These are phyloP conservation scores for Poliocrania exsul DNA, from an alignment of 2,797 vertebrate species.

Conservation along the genomic window DNA sequence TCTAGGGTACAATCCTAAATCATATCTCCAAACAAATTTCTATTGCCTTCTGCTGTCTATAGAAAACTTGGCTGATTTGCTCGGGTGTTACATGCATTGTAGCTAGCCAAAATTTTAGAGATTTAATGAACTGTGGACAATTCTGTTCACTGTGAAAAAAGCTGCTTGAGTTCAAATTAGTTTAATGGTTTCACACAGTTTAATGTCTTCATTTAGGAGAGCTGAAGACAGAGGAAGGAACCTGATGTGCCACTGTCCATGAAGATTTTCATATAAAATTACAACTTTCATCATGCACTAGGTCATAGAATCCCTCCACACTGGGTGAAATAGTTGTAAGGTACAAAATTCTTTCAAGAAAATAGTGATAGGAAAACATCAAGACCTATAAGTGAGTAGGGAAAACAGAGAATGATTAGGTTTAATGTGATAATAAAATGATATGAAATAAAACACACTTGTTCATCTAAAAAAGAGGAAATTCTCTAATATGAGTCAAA, in stretches of 20 bases:
- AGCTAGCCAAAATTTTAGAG: neutral
- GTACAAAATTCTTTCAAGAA: neutral
- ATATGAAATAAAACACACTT: neutral
- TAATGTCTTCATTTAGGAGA: neutral
- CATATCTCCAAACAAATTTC: neutral
- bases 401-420: neutral
- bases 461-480: neutral
- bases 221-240: neutral
- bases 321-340: neutral
- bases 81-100: neutral
- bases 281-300: neutral
- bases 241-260: neutral
- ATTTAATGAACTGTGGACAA: neutral
- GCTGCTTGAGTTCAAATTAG: neutral
- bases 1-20: neutral
- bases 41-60: neutral
- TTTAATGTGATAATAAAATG: neutral
- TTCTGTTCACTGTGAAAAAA: neutral
- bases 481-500: neutral
- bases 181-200: neutral
- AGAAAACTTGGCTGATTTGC: neutral
- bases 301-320: neutral
- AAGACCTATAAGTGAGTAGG: neutral
- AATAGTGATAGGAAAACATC: neutral
- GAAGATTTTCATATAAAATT: neutral